Base-by-base conservation (phyloP, 2,888 invertebrate genomes). In the Heliconius erato region DNA sequence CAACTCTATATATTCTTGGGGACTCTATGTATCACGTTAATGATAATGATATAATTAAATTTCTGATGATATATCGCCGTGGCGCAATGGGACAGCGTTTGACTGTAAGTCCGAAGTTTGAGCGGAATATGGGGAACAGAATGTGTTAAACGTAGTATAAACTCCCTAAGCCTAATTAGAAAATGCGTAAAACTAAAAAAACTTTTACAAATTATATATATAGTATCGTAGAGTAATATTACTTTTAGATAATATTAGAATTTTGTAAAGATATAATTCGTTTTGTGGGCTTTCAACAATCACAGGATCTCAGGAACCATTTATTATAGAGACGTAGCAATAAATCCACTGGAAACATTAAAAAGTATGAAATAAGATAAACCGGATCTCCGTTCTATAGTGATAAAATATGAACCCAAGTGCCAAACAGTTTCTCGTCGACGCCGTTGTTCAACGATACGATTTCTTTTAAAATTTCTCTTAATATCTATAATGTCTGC, bases 311-410 rank as follows among this genome's bases (percentile, higher is more conserved):
- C 85, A 85, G 86, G 83, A 88, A 86, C 87, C 88, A 88, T 89
- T 91, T 87, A 90, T 92, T 92, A 91, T 87, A 84, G 86, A 87
- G 87, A 90, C 89, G 89, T 90, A 92, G 89, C 88, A 88, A 91
- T 92, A 91, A 91, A 91, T 92, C 89, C 87, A 84, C 85, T 79
- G 79, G 83, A 81, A 86, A 88, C 88, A 91, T 88, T 88, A 88
- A 89, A 89, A 85, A 82, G 79, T 90, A 90, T 84, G 83, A 89
- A 87, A 85, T 85, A 82, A 87, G 88, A 91, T 90, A 83, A 83
- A 89, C 90, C 88, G 90, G 90, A 89, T 89, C 84, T 83, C 79
- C 82, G 79, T 84, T 82, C 80, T 84, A 81, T 85, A 83, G 82
- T 81, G 80, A 85, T 85, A 84, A 85, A 81, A 82, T 84, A 82